Conservation (phyloP, 1,140 invertebrate species). For the Drosophila bipectinata region DNA sequence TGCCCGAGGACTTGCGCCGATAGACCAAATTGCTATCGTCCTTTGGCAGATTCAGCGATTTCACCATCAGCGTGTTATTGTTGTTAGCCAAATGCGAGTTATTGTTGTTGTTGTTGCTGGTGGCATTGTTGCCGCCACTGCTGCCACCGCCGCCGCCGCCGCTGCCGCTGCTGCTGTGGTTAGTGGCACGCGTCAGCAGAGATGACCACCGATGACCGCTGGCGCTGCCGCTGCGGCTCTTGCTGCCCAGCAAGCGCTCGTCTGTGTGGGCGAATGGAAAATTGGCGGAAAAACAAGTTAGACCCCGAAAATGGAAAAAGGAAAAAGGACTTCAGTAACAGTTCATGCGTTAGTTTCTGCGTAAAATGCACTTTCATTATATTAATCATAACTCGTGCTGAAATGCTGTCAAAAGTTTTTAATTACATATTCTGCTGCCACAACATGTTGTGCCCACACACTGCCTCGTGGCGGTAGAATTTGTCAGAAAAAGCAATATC, state of each 20-base stretch:
- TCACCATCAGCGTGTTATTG: conserved; percentile 79
- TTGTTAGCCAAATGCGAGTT: conserved; percentile 65
- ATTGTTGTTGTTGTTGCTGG: conserved; percentile 65
- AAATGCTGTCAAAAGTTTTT: conserved; percentile 49
- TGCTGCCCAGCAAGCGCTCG: conserved; percentile 65
- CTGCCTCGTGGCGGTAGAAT: background rate
- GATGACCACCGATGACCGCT: conserved; percentile 76
- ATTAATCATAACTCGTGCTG: conserved; percentile 51
- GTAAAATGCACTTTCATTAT: conserved; percentile 12
- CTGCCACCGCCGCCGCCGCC: conserved; percentile 9
- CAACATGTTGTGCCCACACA: conserved; percentile 11
- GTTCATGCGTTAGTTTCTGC: background rate
- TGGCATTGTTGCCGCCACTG: conserved; percentile 8
- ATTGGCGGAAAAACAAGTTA: conserved; percentile 6
- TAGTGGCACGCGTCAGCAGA: conserved; percentile 54
- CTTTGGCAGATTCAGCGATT: conserved; percentile 79
- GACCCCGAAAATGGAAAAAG: conserved; percentile 6
- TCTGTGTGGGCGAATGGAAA: conserved; percentile 43
- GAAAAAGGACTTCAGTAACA: background rate
- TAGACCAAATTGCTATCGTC: conserved; percentile 85
- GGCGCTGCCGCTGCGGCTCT: conserved; percentile 73
- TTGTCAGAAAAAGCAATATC: conserved; percentile 1
- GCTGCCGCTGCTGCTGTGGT: conserved; percentile 7
- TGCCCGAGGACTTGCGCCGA: conserved; percentile 86
- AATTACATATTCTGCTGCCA: conserved; percentile 42